Evolutionary conservation across 2,888 invertebrate species (phyloP).

Genomic region (Meteorus cinctellus): DNA sequence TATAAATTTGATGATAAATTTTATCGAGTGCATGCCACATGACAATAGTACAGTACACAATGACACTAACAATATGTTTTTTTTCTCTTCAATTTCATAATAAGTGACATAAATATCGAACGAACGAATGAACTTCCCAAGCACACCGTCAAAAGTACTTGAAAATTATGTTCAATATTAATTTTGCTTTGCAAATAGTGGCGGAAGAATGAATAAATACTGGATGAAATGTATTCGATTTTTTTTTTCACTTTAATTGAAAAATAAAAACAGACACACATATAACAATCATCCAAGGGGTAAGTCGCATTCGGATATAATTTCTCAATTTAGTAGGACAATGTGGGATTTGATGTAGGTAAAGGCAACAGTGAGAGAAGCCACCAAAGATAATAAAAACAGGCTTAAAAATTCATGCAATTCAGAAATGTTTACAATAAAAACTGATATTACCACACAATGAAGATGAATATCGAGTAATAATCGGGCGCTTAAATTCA

Average conservation of each 20-base stretch:
- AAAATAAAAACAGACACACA: conserved; percentile 6
- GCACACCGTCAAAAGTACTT: background rate
- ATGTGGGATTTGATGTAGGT: background rate
- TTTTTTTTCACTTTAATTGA: background rate
- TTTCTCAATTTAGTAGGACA: background rate
- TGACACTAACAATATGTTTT: background rate
- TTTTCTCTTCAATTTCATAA: background rate
- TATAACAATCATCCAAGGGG: conserved; percentile 1
- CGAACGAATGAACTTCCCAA: background rate
- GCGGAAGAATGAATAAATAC: background rate
- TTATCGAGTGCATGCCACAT: conserved; percentile 29
- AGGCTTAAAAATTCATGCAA: background rate
- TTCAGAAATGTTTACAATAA: background rate
- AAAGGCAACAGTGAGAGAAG: background rate
- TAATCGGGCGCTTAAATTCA: background rate
- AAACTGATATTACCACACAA: background rate
- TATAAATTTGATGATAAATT: conserved; percentile 4
- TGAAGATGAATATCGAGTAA: background rate
- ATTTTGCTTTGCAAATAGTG: background rate
- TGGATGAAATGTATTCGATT: background rate
- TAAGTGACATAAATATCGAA: background rate
- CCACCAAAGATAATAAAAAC: background rate
- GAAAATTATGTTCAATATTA: background rate
- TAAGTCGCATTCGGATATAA: background rate
- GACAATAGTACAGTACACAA: conserved; percentile 12